Base-by-base conservation (phyloP, 2,113 vertebrate species). In the Xiphophorus hellerii region DNA sequence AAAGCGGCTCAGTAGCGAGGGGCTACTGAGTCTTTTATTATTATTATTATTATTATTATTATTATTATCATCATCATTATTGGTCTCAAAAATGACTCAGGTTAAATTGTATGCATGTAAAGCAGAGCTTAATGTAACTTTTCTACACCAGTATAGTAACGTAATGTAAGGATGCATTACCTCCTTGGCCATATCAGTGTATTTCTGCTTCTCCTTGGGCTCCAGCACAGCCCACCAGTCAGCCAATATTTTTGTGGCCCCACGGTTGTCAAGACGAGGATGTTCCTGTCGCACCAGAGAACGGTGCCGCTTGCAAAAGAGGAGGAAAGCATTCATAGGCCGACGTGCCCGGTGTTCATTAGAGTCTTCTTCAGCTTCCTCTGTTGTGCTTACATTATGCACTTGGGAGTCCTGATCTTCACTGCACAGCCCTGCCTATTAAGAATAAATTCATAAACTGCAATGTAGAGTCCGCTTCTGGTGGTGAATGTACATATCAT, bases 101-200 rank as follows among this genome's bases (percentile, higher is more conserved):
- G 44, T 48, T 6, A 20, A 48, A 48, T 48, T 48, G 17, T 48
- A 48, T 48, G 44, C 44, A 30, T 63, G 30, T 35, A 13, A 35
- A 20, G 9, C 3, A 22, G 31, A 22, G 4, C 22, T n/a, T 7
- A n/a, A 58, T 0, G 9, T 58, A 11, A 25, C 22, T 58, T 48
- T 48, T 20, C 17, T n/a, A 58, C 51, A n/a, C 51, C 9, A n/a
- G 0, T 5, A 6, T 30, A 20, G 2, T 11, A 33, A 33, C 31
- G 7, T 33, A 37, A 37, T 37, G 35, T 37, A 37, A 37, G 13
- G 27, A 30, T 27, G 71, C 61, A 73, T 82, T 91, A 99, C 98
- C 97, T 99, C 98, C 95, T 98, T 99, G 83, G 98, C 98, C 97
- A 99, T 98, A 93, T 99, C 97, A 33, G 97, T 99, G 88, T 99